Base-by-base conservation (phyloP, 92 coral and sea anemone genomes). In the Umimayanthus chanpuru region DNA sequence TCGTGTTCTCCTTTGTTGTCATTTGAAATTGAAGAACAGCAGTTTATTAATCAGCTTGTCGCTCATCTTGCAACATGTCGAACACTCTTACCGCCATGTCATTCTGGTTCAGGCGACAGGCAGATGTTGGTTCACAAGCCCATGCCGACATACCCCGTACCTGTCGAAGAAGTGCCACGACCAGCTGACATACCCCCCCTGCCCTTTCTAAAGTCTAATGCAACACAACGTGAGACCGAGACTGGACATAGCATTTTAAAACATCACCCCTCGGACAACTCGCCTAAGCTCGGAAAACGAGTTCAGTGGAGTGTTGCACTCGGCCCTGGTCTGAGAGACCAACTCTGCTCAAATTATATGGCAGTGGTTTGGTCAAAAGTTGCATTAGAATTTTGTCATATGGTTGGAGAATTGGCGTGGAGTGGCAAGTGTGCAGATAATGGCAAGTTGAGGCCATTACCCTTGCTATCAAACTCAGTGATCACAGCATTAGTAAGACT, bases 261-360 rank as follows among this genome's bases (percentile, higher is more conserved):
- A 79, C 94, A 95, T 78, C 85, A 82, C 64, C 81, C 91, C 0
- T 89, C 92, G 5, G 80, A 82, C 9, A 73, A 89, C 5, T 93
- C 98, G 12, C 94, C 98, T 40, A 91, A 94, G 21, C 90, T 91
- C 3, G 88, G 92, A 73, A 95, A 95, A 71, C 81, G 98, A 16
- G 98, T 95, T 21, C 98, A 95, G 77, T 95, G 98, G 98, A 90
- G 92, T 61, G 83, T 90, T 4, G 89, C 96, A 8, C 82, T 93
- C 29, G 94, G 94, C 32, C 41, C 67, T 9, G 94, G 89, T 66
- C 82, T 72, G 47, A 94, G 85, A 50, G 91, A 85, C 2, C 98
- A 95, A 81, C 49, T 97, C 29, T 93, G 93, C 39, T 71, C 75
- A 29, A 90, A 89, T 49, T 97, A 97, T 58, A 88, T 85, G 85